These are phyloP conservation scores for Shinisaurus crocodilurus DNA, from an alignment of 2,113 vertebrate genomes.

Conservation along the genomic window DNA sequence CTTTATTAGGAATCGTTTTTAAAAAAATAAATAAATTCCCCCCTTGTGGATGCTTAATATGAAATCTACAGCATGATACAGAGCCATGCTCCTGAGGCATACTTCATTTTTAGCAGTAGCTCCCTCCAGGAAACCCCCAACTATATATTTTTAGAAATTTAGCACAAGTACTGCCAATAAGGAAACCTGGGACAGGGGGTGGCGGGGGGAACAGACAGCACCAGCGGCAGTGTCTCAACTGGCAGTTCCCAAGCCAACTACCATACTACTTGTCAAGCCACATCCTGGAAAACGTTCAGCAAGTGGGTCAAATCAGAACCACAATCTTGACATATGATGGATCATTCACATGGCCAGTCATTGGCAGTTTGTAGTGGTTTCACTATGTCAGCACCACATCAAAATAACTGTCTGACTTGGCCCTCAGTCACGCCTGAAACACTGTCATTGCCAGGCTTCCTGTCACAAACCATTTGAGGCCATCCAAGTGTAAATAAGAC, in stretches of 20 bases:
- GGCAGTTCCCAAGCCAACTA: neutral
- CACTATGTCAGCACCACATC: neutral
- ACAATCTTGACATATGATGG: neutral
- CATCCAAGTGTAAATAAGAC: neutral
- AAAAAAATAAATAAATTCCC: neutral
- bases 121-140: neutral
- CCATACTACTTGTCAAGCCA: neutral
- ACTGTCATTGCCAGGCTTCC: neutral
- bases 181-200: neutral
- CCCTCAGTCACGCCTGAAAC: neutral
- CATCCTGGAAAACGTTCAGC: neutral
- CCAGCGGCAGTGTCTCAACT: neutral
- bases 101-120: neutral
- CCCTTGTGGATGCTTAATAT: neutral
- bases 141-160: neutral
- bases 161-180: neutral
- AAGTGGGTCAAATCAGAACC: neutral
- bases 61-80: neutral
- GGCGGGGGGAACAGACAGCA: neutral
- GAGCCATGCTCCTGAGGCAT: neutral
- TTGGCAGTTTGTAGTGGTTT: neutral
- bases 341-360: neutral
- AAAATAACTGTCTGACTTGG: neutral
- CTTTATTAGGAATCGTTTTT: neutral
- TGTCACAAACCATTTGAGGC: neutral